Evolutionary conservation across 2,888 invertebrate genomes (phyloP), one percentile per base, ranked within the genome.

Genomic region (Xanthorhoe designata): DNA sequence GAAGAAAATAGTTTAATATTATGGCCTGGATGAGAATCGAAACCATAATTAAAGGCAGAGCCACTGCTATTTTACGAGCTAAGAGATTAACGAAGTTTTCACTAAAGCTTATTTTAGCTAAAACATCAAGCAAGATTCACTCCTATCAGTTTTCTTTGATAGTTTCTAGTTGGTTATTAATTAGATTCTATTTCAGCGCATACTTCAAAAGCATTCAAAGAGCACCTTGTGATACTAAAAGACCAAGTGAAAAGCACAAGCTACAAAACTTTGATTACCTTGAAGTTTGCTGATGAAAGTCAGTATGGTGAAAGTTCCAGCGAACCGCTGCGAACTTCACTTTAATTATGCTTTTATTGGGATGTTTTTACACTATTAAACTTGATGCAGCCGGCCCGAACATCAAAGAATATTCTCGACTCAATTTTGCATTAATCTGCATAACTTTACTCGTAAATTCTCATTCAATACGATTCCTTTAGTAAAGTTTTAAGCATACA

Each of bases 371-470:
- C 38, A 42, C 38, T 13, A 42, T 42, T 9, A 35, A 42, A 42
- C 10, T 13, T 42, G 38, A 42, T 42, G 38, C 38, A 47, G 47
- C 4, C 47, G 15, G 47, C 7, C 1, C 7, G 47, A 47, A 17
- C 47, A 47, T 17, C 15, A 42, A 42, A 42, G 42, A 42, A 13
- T 3, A 53, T 32, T 32, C 38, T 38, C 32, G 54, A 19, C 18
- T 13, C 15, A 49, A 29, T 47, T 55, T 42, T 57, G 55, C 52
- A 29, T 56, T 29, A 29, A 62, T 62, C 50, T 58, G 58, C 64
- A 64, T 64, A 53, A 55, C 38, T 56, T 47, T 47, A 56, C 51
- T 59, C 51, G 56, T 47, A 47, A 47, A 47, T 47, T 17, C 7
- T 47, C 5, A 42, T 15, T 47, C 15, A 42, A 42, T 47, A 42